These are phyloP conservation scores for Thalassoma bifasciatum DNA, from an alignment of 2,113 vertebrate genomes.

Conservation along the genomic window DNA sequence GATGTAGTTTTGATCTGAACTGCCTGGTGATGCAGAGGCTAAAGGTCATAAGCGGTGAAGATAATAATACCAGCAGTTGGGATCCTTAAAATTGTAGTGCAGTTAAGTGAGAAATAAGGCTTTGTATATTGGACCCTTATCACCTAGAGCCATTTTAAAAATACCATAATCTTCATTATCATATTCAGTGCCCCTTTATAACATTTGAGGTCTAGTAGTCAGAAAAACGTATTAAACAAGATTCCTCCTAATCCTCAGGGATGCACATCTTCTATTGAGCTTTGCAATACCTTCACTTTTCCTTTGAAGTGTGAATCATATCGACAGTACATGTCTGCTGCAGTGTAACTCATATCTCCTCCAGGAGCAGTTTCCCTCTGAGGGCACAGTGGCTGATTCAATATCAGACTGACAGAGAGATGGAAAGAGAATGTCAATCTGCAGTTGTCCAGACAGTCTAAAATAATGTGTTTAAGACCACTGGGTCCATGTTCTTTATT, in stretches of 20 bases:
- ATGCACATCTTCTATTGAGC: neutral
- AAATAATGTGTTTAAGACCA: constrained; percentile 73
- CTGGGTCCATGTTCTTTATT: constrained; percentile 43
- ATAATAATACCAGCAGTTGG: too few relatives aligned
- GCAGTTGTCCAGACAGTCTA: constrained; percentile 49
- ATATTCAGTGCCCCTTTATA: neutral
- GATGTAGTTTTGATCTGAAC: constrained; percentile 9
- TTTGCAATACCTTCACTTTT: neutral
- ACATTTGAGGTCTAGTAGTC: neutral
- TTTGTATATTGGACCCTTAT: neutral
- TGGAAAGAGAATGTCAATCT: constrained; percentile 22
- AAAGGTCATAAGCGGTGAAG: neutral
- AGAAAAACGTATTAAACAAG: neutral
- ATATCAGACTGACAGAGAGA: constrained; percentile 28
- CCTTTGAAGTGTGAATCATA: constrained; percentile 23
- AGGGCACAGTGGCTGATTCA: constrained; percentile 34
- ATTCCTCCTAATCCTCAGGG: neutral
- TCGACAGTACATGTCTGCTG: neutral
- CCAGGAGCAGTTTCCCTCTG: constrained; percentile 13
- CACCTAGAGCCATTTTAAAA: neutral
- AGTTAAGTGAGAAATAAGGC: neutral
- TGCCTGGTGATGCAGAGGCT: neutral
- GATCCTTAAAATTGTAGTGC: too few relatives aligned
- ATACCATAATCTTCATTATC: neutral
- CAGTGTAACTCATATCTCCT: constrained; percentile 30